A percentile compares a stretch with the other conserved stretches of the same genome.
These are phyloP conservation scores for Pollachius pollachius DNA, from an alignment of 2,113 vertebrate genomes.

Conservation along the genomic window DNA sequence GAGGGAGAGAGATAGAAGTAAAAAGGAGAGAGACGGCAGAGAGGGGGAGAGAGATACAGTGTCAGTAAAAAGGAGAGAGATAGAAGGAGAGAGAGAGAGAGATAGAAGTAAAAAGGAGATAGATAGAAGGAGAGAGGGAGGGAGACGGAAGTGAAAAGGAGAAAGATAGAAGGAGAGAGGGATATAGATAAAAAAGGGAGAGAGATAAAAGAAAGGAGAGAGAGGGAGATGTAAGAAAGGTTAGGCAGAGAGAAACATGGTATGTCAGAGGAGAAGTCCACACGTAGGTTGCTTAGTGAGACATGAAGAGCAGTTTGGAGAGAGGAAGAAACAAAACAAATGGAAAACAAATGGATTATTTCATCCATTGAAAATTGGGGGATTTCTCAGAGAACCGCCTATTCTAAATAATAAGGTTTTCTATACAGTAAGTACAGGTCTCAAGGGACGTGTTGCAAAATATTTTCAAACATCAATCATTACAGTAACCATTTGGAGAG, in stretches of 20 bases:
- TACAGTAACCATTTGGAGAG: slow-evolving; percentile 40
- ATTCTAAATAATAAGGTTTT: not conserved
- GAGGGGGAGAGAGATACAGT: not conserved
- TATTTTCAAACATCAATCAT: slow-evolving; percentile 31
- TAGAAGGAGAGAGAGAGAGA: not conserved
- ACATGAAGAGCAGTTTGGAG: not conserved
- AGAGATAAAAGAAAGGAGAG: not conserved
- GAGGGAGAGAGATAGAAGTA: too few species aligned
- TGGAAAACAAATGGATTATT: not conserved
- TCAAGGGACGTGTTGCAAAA: slow-evolving; percentile 24
- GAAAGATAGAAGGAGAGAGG: not conserved
- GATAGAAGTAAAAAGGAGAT: not conserved
- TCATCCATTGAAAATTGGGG: not conserved
- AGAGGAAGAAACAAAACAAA: too few species aligned
- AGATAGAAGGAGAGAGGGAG: not conserved
- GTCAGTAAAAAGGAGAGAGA: not conserved
- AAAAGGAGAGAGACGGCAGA: not conserved
- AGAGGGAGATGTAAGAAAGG: not conserved
- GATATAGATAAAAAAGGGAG: not conserved
- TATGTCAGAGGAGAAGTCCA: not conserved
- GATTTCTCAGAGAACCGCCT: not conserved
- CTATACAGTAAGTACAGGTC: not conserved
- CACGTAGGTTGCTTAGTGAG: not conserved
- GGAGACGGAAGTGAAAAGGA: not conserved
- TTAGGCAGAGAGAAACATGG: not conserved